Evolutionary conservation across 2,797 vertebrate species (phyloP).

Genomic region (Parambassis ranga): DNA sequence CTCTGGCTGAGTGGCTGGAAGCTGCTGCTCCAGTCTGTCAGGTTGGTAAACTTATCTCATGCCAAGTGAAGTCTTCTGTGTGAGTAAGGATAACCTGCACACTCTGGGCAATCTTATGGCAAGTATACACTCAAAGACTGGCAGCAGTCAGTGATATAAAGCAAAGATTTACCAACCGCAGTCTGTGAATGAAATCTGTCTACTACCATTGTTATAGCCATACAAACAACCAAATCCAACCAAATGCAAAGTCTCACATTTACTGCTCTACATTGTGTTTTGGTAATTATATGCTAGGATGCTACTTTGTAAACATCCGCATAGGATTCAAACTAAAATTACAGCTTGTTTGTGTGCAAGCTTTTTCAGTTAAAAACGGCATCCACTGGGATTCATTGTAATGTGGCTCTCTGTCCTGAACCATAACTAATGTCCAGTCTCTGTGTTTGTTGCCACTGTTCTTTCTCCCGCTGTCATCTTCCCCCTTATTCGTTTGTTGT

Average conservation of each 20-base stretch:
- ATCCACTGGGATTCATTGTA: too few relatives aligned
- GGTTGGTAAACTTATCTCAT: background rate
- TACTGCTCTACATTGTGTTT: too few relatives aligned
- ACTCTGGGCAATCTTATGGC: constrained; percentile 7
- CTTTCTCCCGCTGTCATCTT: background rate
- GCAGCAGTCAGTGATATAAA: background rate
- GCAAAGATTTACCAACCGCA: background rate
- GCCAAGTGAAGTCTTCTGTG: constrained; percentile 17
- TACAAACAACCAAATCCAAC: too few relatives aligned
- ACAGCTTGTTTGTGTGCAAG: too few relatives aligned
- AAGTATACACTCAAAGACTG: background rate
- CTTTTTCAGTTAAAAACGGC: too few relatives aligned
- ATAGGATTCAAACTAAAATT: too few relatives aligned
- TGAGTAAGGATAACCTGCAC: constrained; percentile 2
- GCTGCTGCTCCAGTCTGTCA: background rate
- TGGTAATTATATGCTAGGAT: too few relatives aligned
- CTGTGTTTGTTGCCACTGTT: background rate
- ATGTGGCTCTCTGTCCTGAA: background rate
- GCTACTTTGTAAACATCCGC: too few relatives aligned
- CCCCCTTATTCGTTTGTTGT: background rate
- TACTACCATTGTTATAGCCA: too few relatives aligned
- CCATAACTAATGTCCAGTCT: constrained; percentile 14
- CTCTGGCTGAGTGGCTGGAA: background rate
- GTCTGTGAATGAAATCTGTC: background rate
- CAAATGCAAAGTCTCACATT: too few relatives aligned